A percentile compares a stretch with the other conserved stretches of the same genome.
Conservation (phyloP, 2,113 vertebrate genomes). For the Dasyurus viverrinus region DNA sequence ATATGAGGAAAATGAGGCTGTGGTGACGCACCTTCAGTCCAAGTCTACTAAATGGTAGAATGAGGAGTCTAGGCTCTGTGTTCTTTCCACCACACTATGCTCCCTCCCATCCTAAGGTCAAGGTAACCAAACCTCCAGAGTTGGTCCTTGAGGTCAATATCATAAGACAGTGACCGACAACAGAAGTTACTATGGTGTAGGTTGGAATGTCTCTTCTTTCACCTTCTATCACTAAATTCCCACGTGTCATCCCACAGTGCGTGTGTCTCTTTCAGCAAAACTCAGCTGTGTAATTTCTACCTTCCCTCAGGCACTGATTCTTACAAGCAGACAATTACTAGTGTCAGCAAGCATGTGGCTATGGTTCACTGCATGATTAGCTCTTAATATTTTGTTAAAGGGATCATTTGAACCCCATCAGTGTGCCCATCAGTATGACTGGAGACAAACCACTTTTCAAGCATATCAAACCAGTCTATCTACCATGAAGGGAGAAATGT, state of each 20-base stretch:
- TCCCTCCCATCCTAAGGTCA: background rate
- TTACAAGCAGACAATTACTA: slow-evolving; percentile 69
- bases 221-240: slow-evolving; percentile 28
- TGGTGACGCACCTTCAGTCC: background rate
- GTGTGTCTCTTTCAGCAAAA: slow-evolving; percentile 5
- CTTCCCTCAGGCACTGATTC: slow-evolving; percentile 55
- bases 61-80: background rate
- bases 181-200: background rate
- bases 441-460: slow-evolving; percentile 64
- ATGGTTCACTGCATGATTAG: slow-evolving; percentile 75
- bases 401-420: slow-evolving; percentile 71
- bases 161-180: background rate
- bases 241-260: background rate
- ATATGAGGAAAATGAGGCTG: background rate
- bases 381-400: slow-evolving; percentile 77
- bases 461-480: slow-evolving; percentile 18
- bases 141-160: background rate
- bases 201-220: background rate
- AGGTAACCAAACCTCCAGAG: background rate
- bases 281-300: slow-evolving; percentile 59
- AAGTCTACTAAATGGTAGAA: background rate
- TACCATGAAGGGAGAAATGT: slow-evolving; percentile 34
- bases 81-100: background rate
- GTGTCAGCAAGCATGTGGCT: slow-evolving; percentile 77
- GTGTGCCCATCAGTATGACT: slow-evolving; percentile 42